A percentile compares a stretch with the other conserved stretches of the same genome.
These are phyloP conservation scores for Euphysa ruthae DNA, from an alignment of 30 jellyfish, hydroid and myxozoan genomes.

Conservation along the genomic window DNA sequence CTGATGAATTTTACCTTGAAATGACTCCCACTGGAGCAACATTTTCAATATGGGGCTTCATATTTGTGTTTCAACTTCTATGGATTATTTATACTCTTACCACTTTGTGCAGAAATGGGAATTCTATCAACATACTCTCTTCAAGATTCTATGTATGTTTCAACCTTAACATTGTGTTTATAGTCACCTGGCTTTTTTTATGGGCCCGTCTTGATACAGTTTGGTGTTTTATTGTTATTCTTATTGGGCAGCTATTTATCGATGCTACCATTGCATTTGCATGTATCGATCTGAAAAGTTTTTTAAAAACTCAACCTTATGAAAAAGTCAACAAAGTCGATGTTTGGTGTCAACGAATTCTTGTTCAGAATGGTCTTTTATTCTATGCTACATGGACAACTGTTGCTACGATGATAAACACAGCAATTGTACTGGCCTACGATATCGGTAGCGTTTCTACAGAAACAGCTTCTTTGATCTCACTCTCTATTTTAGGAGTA, in stretches of 20 bases:
- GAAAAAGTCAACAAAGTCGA: slow-evolving; percentile 10
- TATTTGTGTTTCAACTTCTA: slow-evolving; percentile 31
- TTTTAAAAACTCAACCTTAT: neutral
- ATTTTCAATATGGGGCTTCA: slow-evolving; percentile 72
- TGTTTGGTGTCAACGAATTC: slow-evolving; percentile 60
- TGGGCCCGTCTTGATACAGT: slow-evolving; percentile 42
- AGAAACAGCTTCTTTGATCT: slow-evolving; percentile 31
- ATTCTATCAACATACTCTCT: slow-evolving; percentile 46
- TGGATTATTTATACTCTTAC: slow-evolving; percentile 50
- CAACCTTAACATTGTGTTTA: slow-evolving; percentile 29
- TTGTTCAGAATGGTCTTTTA: slow-evolving; percentile 50
- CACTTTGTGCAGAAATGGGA: neutral
- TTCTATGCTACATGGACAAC: slow-evolving; percentile 73
- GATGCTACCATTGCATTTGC: slow-evolving; percentile 32
- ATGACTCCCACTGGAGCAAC: slow-evolving; percentile 65
- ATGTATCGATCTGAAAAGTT: slow-evolving; percentile 35
- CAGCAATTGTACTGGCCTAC: slow-evolving; percentile 46
- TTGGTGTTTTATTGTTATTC: slow-evolving; percentile 20
- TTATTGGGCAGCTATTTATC: slow-evolving; percentile 17
- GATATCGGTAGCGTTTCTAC: slow-evolving; percentile 19
- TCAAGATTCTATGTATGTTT: slow-evolving; percentile 36
- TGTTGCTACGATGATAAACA: slow-evolving; percentile 50
- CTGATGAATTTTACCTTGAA: slow-evolving; percentile 36
- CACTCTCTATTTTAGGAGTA: slow-evolving; percentile 23
- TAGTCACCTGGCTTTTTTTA: slow-evolving; percentile 30